Percentiles rank a stretch among this genome's conserved stretches.
Conservation (phyloP, 2,888 invertebrate species). For the Cerastoderma edule region DNA sequence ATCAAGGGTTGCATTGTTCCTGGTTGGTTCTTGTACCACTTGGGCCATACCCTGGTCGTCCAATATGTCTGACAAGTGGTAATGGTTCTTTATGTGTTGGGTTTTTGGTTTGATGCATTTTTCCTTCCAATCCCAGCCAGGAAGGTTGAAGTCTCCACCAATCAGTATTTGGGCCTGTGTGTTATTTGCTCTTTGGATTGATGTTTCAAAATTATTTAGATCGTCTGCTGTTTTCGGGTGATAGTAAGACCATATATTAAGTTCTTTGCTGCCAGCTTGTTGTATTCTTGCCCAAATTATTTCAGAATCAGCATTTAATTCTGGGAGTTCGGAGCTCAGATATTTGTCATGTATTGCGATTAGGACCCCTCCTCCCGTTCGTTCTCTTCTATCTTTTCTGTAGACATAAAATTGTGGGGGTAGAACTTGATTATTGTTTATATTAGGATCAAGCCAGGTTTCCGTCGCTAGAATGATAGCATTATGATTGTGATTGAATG, state of each 20-base stretch:
- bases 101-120: conserved; percentile 24
- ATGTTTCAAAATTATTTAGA: conserved; percentile 2
- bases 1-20: conserved; percentile 44
- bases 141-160: conserved; percentile 41
- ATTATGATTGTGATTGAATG: too few relatives aligned
- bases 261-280: neutral
- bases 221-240: conserved; percentile 26
- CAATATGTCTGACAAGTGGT: conserved; percentile 38
- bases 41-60: conserved; percentile 43
- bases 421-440: conserved; percentile 14
- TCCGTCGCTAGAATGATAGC: too few relatives aligned
- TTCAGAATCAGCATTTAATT: conserved; percentile 30
- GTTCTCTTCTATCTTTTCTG: conserved; percentile 5
- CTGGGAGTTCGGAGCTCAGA: conserved; percentile 9
- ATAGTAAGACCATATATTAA: conserved; percentile 25
- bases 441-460: conserved; percentile 16
- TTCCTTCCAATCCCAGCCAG: conserved; percentile 39
- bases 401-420: neutral
- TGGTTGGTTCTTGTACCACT: conserved; percentile 49
- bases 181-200: neutral
- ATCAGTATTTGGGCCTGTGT: conserved; percentile 8
- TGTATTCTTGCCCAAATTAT: conserved; percentile 21
- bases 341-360: conserved; percentile 9
- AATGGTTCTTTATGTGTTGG: neutral
- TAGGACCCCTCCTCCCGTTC: conserved; percentile 21